Base-by-base conservation (phyloP, 2,113 vertebrate species). In the Xiphophorus maculatus region DNA sequence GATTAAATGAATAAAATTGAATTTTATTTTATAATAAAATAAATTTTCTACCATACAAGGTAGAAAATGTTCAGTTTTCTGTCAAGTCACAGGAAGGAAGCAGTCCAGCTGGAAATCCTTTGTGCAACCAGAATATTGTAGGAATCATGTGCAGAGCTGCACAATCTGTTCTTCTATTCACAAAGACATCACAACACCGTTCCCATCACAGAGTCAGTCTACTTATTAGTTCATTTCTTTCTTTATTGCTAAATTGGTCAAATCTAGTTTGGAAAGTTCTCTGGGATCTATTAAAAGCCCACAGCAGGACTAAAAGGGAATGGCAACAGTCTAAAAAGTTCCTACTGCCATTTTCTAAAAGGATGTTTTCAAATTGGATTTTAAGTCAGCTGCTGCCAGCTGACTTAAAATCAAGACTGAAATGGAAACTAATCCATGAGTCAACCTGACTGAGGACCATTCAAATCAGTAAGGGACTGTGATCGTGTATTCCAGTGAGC, bases 401-500 rank as follows among this genome's bases (percentile, higher is more conserved):
- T 77, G 44, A 66, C 82, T 66, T n/a, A n/a, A 28, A 37, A 68
- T 69, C 63, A 8, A 64, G 63, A 63, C 73, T 77, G 17, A 77
- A 80, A 71, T 17, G 44, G 69, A 72, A 83, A 71, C 5, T 58
- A 19, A 78, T 77, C 37, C 58, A 71, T 28, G 25, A 66, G 79
- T 79, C 71, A 63, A 87, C 37, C 37, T 73, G 79, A 91, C 82
- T 90, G 84, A 80, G 73, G 61, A 63, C 85, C 79, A 90, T 92
- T 94, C 89, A 93, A 74, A 71, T 37, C 62, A 28, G 66, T 81
- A 63, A 79, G 87, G 66, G 83, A 77, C 64, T 81, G 80, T 65
- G 67, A 90, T 88, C 92, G 85, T 84, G 88, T 86, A 87, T 88
- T 90, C 81, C 68, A 76, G 74, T 85, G 79, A 63, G 76, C 84